phyloP scores from a whole-genome alignment of 2,113 vertebrate species.

The Phalacrocorax carbo region DNA sequence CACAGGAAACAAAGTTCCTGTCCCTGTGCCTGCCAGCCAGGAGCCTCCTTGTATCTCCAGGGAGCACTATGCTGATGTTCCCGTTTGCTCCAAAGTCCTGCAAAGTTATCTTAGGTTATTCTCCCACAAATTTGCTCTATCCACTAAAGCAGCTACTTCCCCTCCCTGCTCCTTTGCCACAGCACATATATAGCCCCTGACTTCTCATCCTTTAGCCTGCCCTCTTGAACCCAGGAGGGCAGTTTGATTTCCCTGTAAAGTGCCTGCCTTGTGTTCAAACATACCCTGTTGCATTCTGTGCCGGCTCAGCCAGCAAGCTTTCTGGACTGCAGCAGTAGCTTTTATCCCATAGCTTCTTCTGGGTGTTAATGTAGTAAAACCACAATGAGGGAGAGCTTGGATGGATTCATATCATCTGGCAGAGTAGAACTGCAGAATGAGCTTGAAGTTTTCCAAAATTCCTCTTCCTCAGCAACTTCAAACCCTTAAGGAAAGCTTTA shows the following conservation, averaged over 20 bases:
- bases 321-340: not conserved
- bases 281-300: not conserved
- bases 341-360: not conserved
- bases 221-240: not conserved
- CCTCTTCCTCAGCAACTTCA: not conserved
- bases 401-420: not conserved
- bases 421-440: not conserved
- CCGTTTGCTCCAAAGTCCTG: not conserved
- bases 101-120: not conserved
- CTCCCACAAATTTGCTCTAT: not conserved
- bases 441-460: not conserved
- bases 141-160: not conserved
- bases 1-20: not conserved
- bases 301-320: not conserved
- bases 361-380: not conserved
- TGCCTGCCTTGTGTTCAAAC: not conserved
- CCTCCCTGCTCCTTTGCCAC: not conserved
- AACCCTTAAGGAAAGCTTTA: not conserved
- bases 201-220: not conserved
- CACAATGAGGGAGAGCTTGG: not conserved
- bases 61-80: not conserved
- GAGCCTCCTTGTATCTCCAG: not conserved
- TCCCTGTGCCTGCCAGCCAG: not conserved
- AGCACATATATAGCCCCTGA: fast-evolving
- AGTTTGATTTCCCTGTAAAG: not conserved